Percentiles rank a stretch among this genome's conserved stretches.
These are phyloP conservation scores for Cerceris rybyensis DNA, from an alignment of 2,888 invertebrate species.

Conservation along the genomic window DNA sequence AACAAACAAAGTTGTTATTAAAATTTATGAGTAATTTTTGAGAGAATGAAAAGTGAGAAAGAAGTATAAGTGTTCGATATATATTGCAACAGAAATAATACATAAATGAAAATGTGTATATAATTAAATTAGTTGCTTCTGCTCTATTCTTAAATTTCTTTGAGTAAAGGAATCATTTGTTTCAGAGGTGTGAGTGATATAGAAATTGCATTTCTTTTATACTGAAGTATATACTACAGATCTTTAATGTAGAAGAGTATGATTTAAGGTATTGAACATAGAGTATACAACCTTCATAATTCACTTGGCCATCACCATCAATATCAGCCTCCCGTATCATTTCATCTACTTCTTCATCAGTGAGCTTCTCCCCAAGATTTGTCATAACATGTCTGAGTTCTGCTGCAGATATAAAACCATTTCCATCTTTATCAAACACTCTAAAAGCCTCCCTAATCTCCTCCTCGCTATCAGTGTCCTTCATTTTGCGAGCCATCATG, in stretches of 20 bases:
- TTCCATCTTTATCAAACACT: conserved; percentile 99
- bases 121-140: too few species aligned
- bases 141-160: too few species aligned
- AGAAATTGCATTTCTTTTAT: too few species aligned
- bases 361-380: conserved; percentile 99
- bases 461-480: conserved; percentile 99
- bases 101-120: not conserved
- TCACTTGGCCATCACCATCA: conserved; percentile 99
- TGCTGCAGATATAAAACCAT: conserved; percentile 99
- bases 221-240: not conserved
- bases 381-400: conserved; percentile 99
- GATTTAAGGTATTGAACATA: conserved; percentile 9
- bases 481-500: conserved; percentile 99
- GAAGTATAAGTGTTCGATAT: too few species aligned
- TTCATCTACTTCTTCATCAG: conserved; percentile 99
- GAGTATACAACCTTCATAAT: conserved; percentile 91
- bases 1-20: conserved; percentile 78
- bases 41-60: too few species aligned
- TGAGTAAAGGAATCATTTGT: not conserved
- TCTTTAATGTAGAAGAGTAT: not conserved
- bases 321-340: conserved; percentile 99
- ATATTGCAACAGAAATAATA: too few species aligned
- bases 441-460: conserved; percentile 99
- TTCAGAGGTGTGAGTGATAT: not conserved
- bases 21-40: not conserved